Percentiles rank a stretch among this genome's conserved stretches.
Conservation (phyloP, 2,797 vertebrate species). For the Enteromius mattozi region DNA sequence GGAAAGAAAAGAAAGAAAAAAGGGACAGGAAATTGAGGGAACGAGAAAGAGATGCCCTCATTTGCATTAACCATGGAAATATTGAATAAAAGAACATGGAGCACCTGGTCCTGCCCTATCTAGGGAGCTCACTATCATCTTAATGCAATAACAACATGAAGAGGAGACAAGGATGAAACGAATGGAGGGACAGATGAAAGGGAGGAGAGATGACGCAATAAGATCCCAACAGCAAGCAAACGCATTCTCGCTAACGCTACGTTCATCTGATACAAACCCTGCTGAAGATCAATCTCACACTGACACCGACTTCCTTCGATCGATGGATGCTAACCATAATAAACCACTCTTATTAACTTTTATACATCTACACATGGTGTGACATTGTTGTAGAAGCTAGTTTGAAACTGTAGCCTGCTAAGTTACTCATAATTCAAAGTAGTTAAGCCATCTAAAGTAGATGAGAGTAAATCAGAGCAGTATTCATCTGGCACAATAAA, state of each 20-base stretch:
- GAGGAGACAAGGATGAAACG: constrained; percentile 68
- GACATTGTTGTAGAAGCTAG: not conserved
- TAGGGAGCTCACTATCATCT: constrained; percentile 71
- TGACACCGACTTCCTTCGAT: constrained; percentile 10
- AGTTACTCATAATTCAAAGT: not conserved
- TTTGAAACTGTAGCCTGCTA: not conserved
- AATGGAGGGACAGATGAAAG: constrained; percentile 70
- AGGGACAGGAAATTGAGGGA: constrained; percentile 25
- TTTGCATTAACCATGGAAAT: constrained; percentile 63
- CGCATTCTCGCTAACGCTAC: constrained; percentile 68
- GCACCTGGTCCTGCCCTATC: constrained; percentile 76
- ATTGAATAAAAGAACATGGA: constrained; percentile 70
- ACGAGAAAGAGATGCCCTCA: constrained; percentile 40
- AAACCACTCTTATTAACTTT: not conserved
- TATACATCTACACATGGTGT: not conserved
- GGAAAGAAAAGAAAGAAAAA: constrained; percentile 41
- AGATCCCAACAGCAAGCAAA: constrained; percentile 75
- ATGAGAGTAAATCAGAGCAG: constrained; percentile 12
- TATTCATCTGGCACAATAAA: constrained; percentile 2
- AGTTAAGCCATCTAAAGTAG: constrained; percentile 2
- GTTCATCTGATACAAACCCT: constrained; percentile 60
- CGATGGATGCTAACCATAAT: not conserved
- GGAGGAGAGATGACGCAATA: constrained; percentile 75
- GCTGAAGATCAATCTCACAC: constrained; percentile 27
- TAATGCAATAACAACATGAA: constrained; percentile 77